Base-by-base conservation (phyloP, 2,888 invertebrate species). In the Chymomyza caudatula region DNA sequence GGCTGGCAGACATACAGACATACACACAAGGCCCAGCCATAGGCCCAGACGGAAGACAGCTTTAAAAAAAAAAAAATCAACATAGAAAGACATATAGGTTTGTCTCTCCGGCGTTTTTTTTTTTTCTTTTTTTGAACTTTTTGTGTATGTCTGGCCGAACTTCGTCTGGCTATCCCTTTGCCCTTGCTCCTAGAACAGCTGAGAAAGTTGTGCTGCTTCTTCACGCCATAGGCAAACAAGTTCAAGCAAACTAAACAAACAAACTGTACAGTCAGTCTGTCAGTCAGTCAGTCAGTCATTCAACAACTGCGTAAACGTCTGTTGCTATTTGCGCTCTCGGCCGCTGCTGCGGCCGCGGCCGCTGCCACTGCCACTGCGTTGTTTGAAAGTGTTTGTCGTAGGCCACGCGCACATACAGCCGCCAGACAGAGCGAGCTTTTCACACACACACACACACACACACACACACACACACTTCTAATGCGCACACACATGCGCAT, bases 301-400 rank as follows among this genome's bases (percentile, higher is more conserved):
- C 25, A 37, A 37, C 29, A 37, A 37, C 29, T 37, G 11, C 11
- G 8, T 37, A 8, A 11, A 11, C 29, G 29, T 37, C 29, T 37
- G 29, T 19, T 15, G 17, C 47, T 58, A 47, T 51, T 44, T 57
- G 11, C 37, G 25, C 37, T 42, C 29, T 64, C 54, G 58, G 42
- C 29, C 42, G 47, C 25, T 63, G 52, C 42, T 60, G 53, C 42
- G 17, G 29, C 15, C 60, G 47, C 19, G 54, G 63, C 42, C 22
- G 19, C 42, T 42, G 60, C 23, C 8, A 52, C 17, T 11, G 13
- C 5, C 29, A 52, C 17, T 11, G 13, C 5, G 11, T 52, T 71
- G 72, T 74, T 75, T 78, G 76, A 77, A 73, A 76, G 69, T 77
- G 78, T 76, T 76, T 77, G 78, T 52, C 20, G 25, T 54, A 29